Conservation (phyloP, 2,113 vertebrate genomes). For the Malurus cyaneus region DNA sequence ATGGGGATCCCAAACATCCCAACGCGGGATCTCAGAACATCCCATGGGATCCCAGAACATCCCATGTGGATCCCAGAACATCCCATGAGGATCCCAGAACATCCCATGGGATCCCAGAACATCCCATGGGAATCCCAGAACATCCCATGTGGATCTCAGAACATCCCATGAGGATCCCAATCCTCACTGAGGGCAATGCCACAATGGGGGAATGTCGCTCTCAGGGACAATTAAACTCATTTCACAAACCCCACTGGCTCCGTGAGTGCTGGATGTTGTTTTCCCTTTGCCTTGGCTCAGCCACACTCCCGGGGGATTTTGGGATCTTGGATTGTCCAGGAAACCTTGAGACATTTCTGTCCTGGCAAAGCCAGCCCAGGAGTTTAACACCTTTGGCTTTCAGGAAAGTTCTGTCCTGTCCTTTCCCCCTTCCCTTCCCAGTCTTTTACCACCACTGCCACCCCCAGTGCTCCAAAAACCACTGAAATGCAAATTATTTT, state of each 20-base stretch:
- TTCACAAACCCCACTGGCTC: background rate
- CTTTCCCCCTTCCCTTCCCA: background rate
- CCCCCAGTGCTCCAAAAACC: background rate
- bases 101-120: too few species aligned
- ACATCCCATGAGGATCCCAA: background rate
- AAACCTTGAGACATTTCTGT: background rate
- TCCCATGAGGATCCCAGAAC: too few species aligned
- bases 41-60: too few species aligned
- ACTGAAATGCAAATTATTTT: background rate
- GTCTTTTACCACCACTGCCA: background rate
- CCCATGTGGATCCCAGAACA: too few species aligned
- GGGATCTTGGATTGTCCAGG: background rate
- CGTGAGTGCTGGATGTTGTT: background rate
- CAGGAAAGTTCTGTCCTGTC: background rate
- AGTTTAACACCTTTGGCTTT: background rate
- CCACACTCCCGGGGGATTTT: background rate
- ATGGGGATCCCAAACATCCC: too few species aligned
- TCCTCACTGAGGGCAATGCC: background rate
- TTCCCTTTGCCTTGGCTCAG: constrained; percentile 1
- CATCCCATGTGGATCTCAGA: background rate
- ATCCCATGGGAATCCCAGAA: too few species aligned
- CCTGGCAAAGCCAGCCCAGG: background rate
- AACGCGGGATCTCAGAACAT: too few species aligned
- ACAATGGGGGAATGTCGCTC: background rate
- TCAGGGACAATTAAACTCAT: background rate